Conservation (phyloP, 2,888 invertebrate genomes). For the Parnassius orleans region DNA sequence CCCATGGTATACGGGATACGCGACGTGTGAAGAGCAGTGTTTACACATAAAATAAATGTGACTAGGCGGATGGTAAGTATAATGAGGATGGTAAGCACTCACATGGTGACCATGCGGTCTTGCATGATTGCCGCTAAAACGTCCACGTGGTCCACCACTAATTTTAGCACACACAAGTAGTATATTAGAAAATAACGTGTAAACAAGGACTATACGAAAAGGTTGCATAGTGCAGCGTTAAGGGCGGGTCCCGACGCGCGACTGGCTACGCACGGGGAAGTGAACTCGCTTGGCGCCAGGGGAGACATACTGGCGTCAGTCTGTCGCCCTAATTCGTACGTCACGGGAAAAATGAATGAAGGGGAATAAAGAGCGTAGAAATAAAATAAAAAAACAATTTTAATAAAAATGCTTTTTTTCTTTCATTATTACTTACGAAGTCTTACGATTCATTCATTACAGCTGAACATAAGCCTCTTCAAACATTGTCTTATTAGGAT, state of each 20-base stretch:
- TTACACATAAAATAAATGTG: constrained; percentile 61
- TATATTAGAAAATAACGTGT: constrained; percentile 37
- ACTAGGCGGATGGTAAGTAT: constrained; percentile 65
- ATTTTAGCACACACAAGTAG: constrained; percentile 48
- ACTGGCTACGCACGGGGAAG: constrained; percentile 52
- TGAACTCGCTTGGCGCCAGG: constrained; percentile 55
- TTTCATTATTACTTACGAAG: too few species aligned
- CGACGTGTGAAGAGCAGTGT: constrained; percentile 48
- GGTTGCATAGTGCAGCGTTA: constrained; percentile 58
- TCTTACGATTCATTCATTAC: too few species aligned
- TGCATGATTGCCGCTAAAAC: constrained; percentile 37
- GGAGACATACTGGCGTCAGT: constrained; percentile 63
- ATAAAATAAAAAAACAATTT: too few species aligned
- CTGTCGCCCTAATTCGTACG: constrained; percentile 45
- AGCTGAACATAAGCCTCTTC: too few species aligned
- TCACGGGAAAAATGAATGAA: constrained; percentile 35
- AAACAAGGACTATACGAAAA: constrained; percentile 41
- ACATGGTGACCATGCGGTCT: constrained; percentile 43
- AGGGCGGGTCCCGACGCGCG: constrained; percentile 59
- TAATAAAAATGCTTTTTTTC: too few species aligned
- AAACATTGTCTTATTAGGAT: too few species aligned
- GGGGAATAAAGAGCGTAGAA: constrained; percentile 1
- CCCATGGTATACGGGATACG: constrained; percentile 69
- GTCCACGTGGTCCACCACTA: constrained; percentile 52
- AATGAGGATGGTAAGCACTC: constrained; percentile 58